Evolutionary conservation across 2,113 vertebrate species (phyloP).

Genomic region (Pelecanus crispus): DNA sequence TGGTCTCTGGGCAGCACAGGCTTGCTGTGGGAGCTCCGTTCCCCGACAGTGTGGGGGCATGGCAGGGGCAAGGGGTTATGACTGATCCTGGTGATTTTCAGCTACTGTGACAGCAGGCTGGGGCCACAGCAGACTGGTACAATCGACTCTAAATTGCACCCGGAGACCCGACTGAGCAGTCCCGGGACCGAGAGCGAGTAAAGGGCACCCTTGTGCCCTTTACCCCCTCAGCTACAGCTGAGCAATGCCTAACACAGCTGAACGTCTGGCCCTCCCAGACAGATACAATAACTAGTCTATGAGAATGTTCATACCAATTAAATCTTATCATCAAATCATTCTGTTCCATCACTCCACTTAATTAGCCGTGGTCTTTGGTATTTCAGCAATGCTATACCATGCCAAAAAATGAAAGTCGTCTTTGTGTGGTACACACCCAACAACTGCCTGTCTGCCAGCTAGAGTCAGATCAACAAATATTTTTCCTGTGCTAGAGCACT

Average conservation of each 20-base stretch:
- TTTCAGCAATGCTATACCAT: conserved; percentile 53
- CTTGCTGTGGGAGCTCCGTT: background rate
- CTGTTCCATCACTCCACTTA: conserved; percentile 52
- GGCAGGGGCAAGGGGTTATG: background rate
- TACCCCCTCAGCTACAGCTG: background rate
- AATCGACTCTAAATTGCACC: background rate
- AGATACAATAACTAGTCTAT: conserved; percentile 27
- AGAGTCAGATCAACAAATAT: background rate
- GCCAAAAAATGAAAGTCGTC: conserved; percentile 55
- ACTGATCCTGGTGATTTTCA: background rate
- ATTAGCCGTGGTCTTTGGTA: conserved; percentile 53
- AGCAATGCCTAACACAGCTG: background rate
- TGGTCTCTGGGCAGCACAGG: background rate
- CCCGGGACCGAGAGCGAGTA: background rate
- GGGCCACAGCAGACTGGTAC: background rate
- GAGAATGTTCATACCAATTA: conserved; percentile 29
- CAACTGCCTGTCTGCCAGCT: conserved; percentile 24
- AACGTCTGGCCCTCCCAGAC: background rate
- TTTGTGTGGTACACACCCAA: conserved; percentile 52
- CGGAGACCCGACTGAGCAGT: background rate
- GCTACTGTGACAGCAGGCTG: background rate
- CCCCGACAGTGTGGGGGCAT: too few relatives aligned
- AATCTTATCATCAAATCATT: conserved; percentile 46
- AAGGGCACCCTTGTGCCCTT: background rate
- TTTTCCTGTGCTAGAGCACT: background rate